phyloP scores from a whole-genome alignment of 2,113 vertebrate genomes.

The Callipepla californica region DNA sequence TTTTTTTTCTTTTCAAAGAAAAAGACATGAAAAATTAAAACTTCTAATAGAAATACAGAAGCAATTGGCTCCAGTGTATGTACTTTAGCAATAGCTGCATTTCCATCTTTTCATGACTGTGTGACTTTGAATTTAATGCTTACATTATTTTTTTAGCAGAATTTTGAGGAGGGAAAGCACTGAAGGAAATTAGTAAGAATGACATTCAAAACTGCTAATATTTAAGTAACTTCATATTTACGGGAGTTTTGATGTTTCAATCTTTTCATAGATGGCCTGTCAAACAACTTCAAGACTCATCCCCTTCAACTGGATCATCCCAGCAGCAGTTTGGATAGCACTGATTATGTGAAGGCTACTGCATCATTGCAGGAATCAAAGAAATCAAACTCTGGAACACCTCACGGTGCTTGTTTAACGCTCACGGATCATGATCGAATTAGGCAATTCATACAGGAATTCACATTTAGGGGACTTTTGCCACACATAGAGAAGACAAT shows the following conservation, averaged over 20 bases:
- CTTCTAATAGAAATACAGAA: neutral
- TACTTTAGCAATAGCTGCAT: neutral
- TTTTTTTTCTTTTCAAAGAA: neutral
- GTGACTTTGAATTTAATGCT: neutral
- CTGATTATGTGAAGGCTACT: conserved; percentile 70
- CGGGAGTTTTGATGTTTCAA: neutral
- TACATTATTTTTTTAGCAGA: neutral
- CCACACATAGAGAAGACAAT: conserved; percentile 98
- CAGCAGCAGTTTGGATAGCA: conserved; percentile 74
- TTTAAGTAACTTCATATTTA: neutral
- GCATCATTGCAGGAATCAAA: conserved; percentile 74
- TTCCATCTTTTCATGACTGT: neutral
- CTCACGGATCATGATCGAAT: conserved; percentile 96
- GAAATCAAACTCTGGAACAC: conserved; percentile 73
- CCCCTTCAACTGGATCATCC: conserved; percentile 87
- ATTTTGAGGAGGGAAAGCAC: neutral
- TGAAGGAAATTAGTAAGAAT: neutral
- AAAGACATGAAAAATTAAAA: neutral
- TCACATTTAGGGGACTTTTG: conserved; percentile 94
- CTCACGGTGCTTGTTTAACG: conserved; percentile 90
- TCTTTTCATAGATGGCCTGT: conserved; percentile 76
- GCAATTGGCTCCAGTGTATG: neutral
- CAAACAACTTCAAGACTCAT: conserved; percentile 83
- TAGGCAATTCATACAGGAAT: conserved; percentile 97
- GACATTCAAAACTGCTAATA: neutral